Base-by-base conservation (phyloP, 2,113 vertebrate species). In the Poicephalus meyeri region DNA sequence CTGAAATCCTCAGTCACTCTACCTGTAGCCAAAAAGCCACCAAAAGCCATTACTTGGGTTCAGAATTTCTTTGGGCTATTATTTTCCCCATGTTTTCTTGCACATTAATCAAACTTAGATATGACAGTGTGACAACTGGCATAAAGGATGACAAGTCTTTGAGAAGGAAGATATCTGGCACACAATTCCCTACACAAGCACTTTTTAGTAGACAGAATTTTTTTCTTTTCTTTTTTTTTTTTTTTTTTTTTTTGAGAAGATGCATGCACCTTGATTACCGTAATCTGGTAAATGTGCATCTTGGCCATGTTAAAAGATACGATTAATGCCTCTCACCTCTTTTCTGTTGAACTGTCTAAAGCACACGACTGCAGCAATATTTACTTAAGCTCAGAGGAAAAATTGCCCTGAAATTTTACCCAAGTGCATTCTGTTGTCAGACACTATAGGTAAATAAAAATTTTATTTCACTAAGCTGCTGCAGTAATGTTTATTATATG, bases 311-410 rank as follows among this genome's bases (percentile, higher is more conserved):
- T 94, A 94, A 88, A 86, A 83, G 70, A 76, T 56, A 74, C 68
- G 86, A 86, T 93, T 96, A 96, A 93, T 29, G 16, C 80, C 42
- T 94, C 37, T 69, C 37, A 89, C 61, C 65, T 91, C 83, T 94
- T 56, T 78, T 73, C 46, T 86, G 41, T 77, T 95, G 90, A 91
- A 17, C 55, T 58, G 64, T 76, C 53, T 77, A 90, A 88, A 91
- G 73, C 76, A 91, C 12, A 29, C 63, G 88, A 52, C 68, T 86
- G 86, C 76, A 90, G 80, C 80, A 90, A 88, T 93, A 80, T 83
- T 90, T 95, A 90, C 72, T 84, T 86, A 90, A 91, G 72, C 82
- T 91, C 41, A 39, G 25, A 60, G 79, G 33, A 91, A 94, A 95
- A 96, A 95, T 87, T 1, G 15, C 15, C 47, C 33, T 61, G 71